phyloP scores from a whole-genome alignment of 2,797 vertebrate species.

The Scleropages formosus region DNA sequence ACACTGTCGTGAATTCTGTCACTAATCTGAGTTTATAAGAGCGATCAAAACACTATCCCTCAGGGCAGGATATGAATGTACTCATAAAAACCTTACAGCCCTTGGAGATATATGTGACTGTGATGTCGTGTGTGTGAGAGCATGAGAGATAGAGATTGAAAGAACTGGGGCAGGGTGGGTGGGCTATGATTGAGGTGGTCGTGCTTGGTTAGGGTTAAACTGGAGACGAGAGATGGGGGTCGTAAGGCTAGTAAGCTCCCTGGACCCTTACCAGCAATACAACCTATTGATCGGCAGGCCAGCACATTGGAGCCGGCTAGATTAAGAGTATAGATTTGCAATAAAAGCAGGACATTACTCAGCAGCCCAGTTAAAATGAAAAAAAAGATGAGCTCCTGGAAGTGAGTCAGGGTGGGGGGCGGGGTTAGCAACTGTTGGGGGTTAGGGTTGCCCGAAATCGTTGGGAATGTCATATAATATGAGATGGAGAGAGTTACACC shows the following conservation, averaged over 20 bases:
- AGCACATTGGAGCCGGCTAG: constrained; percentile 68
- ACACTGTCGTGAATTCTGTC: background rate
- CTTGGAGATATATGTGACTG: constrained; percentile 28
- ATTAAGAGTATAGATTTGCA: constrained; percentile 79
- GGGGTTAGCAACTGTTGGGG: background rate
- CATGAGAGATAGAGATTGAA: constrained; percentile 1
- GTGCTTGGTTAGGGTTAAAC: constrained; percentile 14
- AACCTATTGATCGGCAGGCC: constrained; percentile 61
- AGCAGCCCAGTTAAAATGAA: constrained; percentile 60
- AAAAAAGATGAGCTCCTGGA: constrained; percentile 55
- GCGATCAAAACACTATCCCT: constrained; percentile 13
- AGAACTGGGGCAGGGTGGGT: background rate
- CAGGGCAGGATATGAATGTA: constrained; percentile 11
- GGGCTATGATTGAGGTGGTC: background rate
- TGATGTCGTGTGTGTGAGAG: constrained; percentile 9
- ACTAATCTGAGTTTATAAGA: constrained; percentile 3
- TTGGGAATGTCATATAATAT: background rate
- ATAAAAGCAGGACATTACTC: constrained; percentile 76
- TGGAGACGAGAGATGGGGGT: constrained; percentile 21
- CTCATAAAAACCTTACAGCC: background rate
- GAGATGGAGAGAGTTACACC: background rate
- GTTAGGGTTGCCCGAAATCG: background rate
- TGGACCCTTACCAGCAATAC: constrained; percentile 69
- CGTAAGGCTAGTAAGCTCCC: constrained; percentile 59
- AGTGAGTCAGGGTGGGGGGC: constrained; percentile 39